These are phyloP conservation scores for Vanacampus margaritifer DNA, from an alignment of 2,113 vertebrate species.

Conservation along the genomic window DNA sequence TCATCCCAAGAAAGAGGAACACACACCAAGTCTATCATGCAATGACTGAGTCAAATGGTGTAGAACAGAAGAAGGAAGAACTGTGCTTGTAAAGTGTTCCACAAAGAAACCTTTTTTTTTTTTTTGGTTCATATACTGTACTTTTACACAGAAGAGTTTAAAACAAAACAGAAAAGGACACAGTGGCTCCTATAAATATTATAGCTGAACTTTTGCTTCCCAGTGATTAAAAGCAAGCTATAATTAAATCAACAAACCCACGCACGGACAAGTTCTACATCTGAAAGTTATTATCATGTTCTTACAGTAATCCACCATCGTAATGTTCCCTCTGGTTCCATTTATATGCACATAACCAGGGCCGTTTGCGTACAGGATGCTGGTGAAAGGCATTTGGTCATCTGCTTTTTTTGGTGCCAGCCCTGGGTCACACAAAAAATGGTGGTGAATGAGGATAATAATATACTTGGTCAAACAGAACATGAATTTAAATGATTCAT, in stretches of 20 bases:
- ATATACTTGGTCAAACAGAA: not conserved
- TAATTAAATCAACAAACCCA: constrained; percentile 34
- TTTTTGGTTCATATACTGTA: not conserved
- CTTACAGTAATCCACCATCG: constrained; percentile 76
- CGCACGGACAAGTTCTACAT: constrained; percentile 28
- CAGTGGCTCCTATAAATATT: constrained; percentile 10
- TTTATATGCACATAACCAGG: constrained; percentile 76
- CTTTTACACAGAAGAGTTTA: constrained; percentile 10
- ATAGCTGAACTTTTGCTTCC: constrained; percentile 30
- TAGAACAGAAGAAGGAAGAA: constrained; percentile 30
- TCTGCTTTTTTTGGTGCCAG: constrained; percentile 72
- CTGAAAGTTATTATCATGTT: constrained; percentile 57
- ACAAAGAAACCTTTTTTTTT: constrained; percentile 35
- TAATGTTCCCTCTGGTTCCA: constrained; percentile 75
- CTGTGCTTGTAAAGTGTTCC: constrained; percentile 25
- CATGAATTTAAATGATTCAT: constrained; percentile 1
- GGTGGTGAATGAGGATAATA: not conserved
- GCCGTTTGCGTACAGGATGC: constrained; percentile 78
- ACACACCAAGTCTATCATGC: constrained; percentile 12
- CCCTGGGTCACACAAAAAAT: constrained; percentile 50
- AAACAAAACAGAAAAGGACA: constrained; percentile 16
- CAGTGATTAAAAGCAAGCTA: constrained; percentile 36
- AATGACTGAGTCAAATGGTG: constrained; percentile 33
- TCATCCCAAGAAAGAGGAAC: not conserved
- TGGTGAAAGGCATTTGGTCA: constrained; percentile 76